These are phyloP conservation scores for Microcebus murinus DNA, from an alignment of 2,113 vertebrate genomes.

Conservation along the genomic window DNA sequence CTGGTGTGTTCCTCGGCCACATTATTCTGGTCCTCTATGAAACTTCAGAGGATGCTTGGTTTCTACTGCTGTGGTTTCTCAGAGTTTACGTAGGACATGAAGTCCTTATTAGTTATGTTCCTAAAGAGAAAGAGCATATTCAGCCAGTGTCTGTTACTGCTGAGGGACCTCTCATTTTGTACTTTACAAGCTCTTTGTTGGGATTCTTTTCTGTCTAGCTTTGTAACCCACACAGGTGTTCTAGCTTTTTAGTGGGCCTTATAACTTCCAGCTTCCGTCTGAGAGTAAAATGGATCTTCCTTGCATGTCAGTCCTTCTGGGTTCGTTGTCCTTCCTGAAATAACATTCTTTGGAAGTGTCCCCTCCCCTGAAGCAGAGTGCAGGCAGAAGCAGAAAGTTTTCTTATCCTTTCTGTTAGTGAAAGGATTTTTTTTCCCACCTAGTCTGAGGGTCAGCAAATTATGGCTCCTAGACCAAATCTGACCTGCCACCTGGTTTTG, in stretches of 20 bases:
- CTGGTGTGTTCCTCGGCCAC: not conserved
- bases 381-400: not conserved
- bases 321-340: not conserved
- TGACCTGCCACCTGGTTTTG: not conserved
- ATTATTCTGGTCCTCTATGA: rapidly evolving
- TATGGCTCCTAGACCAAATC: not conserved
- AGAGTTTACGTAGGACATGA: rapidly evolving
- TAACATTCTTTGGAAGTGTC: not conserved
- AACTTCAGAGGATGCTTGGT: not conserved
- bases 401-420: not conserved
- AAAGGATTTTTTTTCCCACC: not conserved
- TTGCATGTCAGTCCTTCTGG: not conserved
- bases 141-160: rapidly evolving
- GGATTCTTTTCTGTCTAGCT: not conserved
- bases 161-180: no score
- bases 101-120: rapidly evolving
- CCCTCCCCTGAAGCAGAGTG: not conserved
- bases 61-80: not conserved
- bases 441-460: not conserved
- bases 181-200: not conserved
- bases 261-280: not conserved
- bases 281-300: not conserved
- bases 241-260: not conserved
- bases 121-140: not conserved
- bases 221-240: rapidly evolving